phyloP scores from a whole-genome alignment of 1,140 invertebrate genomes.

The Drosophila pseudoobscura region DNA sequence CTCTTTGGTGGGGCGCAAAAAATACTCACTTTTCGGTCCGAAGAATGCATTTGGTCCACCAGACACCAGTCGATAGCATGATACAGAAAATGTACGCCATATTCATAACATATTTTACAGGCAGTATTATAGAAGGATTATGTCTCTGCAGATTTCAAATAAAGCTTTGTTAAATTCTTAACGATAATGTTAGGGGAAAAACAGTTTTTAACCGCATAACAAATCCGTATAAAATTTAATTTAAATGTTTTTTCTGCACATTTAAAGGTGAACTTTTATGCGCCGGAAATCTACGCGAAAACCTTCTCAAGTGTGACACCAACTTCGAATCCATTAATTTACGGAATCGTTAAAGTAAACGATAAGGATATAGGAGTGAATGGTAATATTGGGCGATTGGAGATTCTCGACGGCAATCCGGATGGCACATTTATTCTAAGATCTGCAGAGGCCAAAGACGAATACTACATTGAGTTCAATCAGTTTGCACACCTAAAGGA shows the following conservation, averaged over 20 bases:
- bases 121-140: no score
- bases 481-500: constrained; percentile 90
- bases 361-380: constrained; percentile 93
- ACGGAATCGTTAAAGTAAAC: constrained; percentile 93
- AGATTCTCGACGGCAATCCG: constrained; percentile 94
- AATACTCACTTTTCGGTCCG: no score
- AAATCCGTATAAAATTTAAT: not conserved
- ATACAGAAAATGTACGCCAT: no score
- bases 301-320: constrained; percentile 92
- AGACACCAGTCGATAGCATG: no score
- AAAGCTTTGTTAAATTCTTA: no score
- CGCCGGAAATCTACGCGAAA: constrained; percentile 92
- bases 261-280: constrained; percentile 90
- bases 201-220: no score
- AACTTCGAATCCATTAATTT: constrained; percentile 93
- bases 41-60: no score
- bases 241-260: constrained; percentile 1
- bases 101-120: no score
- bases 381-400: constrained; percentile 92
- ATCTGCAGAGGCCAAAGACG: constrained; percentile 85
- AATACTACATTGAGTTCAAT: constrained; percentile 91
- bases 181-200: no score
- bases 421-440: constrained; percentile 93
- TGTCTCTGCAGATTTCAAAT: no score
- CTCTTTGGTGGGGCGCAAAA: no score